phyloP scores from a whole-genome alignment of 2,888 invertebrate genomes.

The Athalia circularis region DNA sequence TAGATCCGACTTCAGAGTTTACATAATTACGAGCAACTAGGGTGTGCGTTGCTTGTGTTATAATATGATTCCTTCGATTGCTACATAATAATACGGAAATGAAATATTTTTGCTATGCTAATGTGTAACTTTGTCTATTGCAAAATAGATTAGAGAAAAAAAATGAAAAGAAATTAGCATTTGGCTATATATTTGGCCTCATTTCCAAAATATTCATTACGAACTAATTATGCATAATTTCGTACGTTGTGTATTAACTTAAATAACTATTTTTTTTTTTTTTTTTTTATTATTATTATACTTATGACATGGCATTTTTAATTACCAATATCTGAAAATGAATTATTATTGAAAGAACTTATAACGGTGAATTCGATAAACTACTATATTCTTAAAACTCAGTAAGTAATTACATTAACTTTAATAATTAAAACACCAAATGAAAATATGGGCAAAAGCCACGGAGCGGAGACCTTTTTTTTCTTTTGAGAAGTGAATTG shows the following conservation, averaged over 20 bases:
- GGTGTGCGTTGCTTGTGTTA: too few relatives aligned
- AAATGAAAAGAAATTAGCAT: constrained; percentile 1
- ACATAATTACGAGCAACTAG: background rate
- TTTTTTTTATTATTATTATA: constrained; percentile 7
- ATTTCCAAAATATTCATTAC: constrained; percentile 19
- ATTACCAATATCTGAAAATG: constrained; percentile 26
- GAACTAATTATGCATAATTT: background rate
- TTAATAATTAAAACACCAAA: constrained; percentile 32
- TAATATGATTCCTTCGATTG: too few relatives aligned
- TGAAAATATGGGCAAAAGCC: constrained; percentile 27
- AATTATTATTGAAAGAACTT: constrained; percentile 34
- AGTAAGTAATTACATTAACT: constrained; percentile 32
- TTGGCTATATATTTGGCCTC: constrained; percentile 37
- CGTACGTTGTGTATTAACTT: constrained; percentile 11
- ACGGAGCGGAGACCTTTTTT: constrained; percentile 27
- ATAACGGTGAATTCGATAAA: constrained; percentile 27
- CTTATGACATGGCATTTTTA: constrained; percentile 13
- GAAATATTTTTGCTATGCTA: background rate
- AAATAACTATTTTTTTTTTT: background rate
- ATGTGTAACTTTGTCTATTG: background rate
- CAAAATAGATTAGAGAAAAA: background rate
- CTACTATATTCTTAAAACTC: constrained; percentile 40
- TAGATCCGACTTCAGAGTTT: background rate
- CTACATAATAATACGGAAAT: background rate
- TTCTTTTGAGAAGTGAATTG: background rate